These are phyloP conservation scores for Meteorus colon DNA, from an alignment of 2,888 invertebrate species.

Conservation along the genomic window DNA sequence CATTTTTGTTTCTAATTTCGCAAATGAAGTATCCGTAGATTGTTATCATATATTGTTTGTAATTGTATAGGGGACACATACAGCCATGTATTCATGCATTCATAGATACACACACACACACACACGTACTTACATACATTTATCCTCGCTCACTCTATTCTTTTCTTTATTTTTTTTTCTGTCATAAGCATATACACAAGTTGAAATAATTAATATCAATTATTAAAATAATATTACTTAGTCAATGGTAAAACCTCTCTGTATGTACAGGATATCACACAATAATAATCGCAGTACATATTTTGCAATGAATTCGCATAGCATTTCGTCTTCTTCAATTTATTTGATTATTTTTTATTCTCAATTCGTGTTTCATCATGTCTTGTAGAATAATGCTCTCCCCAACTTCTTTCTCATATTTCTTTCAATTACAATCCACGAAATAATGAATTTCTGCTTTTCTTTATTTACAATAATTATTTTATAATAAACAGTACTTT, in stretches of 20 bases:
- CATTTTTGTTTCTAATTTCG: slow-evolving; percentile 54
- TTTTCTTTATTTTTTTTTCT: slow-evolving; percentile 28
- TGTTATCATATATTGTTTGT: slow-evolving; percentile 62
- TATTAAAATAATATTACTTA: slow-evolving; percentile 63
- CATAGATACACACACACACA: neutral
- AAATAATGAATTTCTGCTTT: neutral
- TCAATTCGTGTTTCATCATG: slow-evolving; percentile 30
- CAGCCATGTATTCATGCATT: neutral
- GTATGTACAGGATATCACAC: slow-evolving; percentile 71
- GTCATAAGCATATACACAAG: slow-evolving; percentile 65
- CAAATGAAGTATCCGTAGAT: slow-evolving; percentile 62
- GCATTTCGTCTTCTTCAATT: neutral
- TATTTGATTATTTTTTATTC: slow-evolving; percentile 1
- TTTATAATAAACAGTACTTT: neutral
- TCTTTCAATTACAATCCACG: neutral
- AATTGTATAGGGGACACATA: slow-evolving; percentile 46
- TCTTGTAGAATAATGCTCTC: neutral
- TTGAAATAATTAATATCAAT: slow-evolving; percentile 58
- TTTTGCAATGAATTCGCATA: slow-evolving; percentile 61
- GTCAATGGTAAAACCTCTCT: slow-evolving; percentile 53
- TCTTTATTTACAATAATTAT: slow-evolving; percentile 1
- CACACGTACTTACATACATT: neutral
- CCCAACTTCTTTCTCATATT: neutral
- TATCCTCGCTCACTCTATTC: slow-evolving; percentile 24
- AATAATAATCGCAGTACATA: slow-evolving; percentile 63